Conservation (phyloP, 1,140 invertebrate species). For the Megalopta genalis region DNA sequence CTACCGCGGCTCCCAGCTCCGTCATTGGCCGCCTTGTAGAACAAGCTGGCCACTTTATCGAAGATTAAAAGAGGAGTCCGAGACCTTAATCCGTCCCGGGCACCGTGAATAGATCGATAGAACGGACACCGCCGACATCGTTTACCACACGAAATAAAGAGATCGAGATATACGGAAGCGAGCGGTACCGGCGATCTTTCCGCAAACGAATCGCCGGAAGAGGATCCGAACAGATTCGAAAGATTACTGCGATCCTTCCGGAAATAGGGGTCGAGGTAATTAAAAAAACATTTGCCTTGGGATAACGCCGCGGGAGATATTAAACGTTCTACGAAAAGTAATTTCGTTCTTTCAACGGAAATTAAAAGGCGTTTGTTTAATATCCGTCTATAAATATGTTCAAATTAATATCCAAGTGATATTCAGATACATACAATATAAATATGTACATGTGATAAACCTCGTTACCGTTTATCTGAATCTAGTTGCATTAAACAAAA, state of each 20-base stretch:
- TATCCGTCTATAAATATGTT: too few relatives aligned
- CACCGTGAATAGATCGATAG: constrained; percentile 28
- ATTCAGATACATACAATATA: too few relatives aligned
- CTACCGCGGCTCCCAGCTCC: constrained; percentile 3
- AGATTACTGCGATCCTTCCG: not conserved
- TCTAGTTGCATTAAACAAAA: too few relatives aligned
- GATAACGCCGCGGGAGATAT: not conserved
- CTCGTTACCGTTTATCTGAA: too few relatives aligned
- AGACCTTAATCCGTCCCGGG: constrained; percentile 7
- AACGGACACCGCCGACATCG: constrained; percentile 25
- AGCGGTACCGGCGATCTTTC: not conserved
- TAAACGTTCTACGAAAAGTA: too few relatives aligned
- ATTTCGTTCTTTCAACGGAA: too few relatives aligned
- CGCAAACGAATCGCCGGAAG: not conserved
- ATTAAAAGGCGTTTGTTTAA: too few relatives aligned
- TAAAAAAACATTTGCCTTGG: not conserved
- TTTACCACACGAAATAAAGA: constrained; percentile 37
- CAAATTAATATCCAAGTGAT: too few relatives aligned
- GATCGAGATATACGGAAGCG: not conserved
- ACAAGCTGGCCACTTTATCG: constrained; percentile 35
- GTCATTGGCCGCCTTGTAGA: constrained; percentile 26
- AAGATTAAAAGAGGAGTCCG: constrained; percentile 43
- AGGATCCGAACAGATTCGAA: not conserved
- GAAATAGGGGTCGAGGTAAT: not conserved
- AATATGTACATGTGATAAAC: too few relatives aligned